phyloP scores from a whole-genome alignment of 2,113 vertebrate species.

The Elephas maximus region DNA sequence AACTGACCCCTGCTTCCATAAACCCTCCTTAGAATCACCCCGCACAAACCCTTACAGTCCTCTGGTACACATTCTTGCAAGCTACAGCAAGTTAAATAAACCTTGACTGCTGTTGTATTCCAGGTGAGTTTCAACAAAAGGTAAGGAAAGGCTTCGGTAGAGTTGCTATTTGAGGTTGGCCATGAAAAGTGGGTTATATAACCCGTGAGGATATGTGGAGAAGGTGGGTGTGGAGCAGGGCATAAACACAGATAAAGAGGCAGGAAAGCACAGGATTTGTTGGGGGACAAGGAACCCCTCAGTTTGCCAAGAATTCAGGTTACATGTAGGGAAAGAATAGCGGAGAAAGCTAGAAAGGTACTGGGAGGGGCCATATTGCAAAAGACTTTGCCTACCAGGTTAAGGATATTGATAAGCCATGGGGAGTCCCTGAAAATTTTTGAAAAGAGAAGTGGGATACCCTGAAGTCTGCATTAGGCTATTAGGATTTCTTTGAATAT shows the following conservation, averaged over 20 bases:
- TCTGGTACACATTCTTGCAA: background rate
- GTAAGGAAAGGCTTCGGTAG: background rate
- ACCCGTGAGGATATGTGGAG: background rate
- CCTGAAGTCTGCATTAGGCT: conserved; percentile 39
- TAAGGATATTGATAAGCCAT: conserved; percentile 37
- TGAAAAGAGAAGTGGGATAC: background rate
- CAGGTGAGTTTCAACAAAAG: conserved; percentile 24
- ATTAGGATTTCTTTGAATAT: conserved; percentile 64
- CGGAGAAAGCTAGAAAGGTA: conserved; percentile 5
- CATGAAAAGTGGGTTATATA: background rate
- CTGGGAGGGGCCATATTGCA: background rate
- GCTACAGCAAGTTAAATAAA: background rate
- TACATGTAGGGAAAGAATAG: background rate
- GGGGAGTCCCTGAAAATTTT: background rate
- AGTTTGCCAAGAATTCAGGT: background rate
- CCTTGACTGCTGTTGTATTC: background rate
- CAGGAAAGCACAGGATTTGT: background rate
- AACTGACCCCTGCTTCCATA: background rate
- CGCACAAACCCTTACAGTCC: background rate
- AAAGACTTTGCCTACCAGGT: conserved; percentile 38
- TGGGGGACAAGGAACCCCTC: background rate
- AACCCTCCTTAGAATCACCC: background rate
- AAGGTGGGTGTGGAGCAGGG: background rate
- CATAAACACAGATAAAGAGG: background rate
- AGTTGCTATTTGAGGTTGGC: background rate